Percentiles rank a stretch among this genome's conserved stretches.
Conservation (phyloP, 2,113 vertebrate species). For the Mellivora capensis region DNA sequence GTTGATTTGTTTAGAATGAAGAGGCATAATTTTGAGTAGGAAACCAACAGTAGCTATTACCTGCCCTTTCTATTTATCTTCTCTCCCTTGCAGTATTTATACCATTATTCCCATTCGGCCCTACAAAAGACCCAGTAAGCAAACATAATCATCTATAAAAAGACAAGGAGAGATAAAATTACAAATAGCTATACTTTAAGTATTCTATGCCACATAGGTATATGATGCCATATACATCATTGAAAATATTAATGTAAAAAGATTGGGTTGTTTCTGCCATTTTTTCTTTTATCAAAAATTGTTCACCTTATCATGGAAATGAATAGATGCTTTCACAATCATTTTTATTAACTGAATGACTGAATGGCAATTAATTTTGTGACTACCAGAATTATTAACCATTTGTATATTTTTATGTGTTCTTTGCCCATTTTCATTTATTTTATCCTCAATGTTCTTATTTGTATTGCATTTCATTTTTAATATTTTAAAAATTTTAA, state of each 20-base stretch:
- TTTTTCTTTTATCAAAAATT: constrained; percentile 5
- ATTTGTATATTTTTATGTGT: neutral
- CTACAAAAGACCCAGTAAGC: neutral
- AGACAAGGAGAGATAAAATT: neutral
- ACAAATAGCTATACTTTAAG: neutral
- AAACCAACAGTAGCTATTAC: neutral
- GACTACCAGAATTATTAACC: neutral
- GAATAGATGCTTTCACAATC: neutral
- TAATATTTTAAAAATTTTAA: neutral
- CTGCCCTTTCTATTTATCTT: neutral
- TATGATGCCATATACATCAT: neutral
- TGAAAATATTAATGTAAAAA: neutral
- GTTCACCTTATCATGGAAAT: neutral
- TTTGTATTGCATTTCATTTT: neutral
- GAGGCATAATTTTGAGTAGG: neutral
- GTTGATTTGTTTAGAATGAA: neutral
- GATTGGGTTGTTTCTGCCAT: neutral
- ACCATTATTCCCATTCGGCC: neutral
- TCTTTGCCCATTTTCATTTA: neutral
- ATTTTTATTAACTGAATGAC: neutral
- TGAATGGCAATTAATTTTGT: neutral
- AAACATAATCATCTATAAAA: neutral
- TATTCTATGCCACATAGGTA: neutral
- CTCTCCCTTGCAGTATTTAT: neutral
- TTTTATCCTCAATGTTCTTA: neutral